Evolutionary conservation across 2,797 vertebrate genomes (phyloP).

Genomic region (Todus mexicanus): DNA sequence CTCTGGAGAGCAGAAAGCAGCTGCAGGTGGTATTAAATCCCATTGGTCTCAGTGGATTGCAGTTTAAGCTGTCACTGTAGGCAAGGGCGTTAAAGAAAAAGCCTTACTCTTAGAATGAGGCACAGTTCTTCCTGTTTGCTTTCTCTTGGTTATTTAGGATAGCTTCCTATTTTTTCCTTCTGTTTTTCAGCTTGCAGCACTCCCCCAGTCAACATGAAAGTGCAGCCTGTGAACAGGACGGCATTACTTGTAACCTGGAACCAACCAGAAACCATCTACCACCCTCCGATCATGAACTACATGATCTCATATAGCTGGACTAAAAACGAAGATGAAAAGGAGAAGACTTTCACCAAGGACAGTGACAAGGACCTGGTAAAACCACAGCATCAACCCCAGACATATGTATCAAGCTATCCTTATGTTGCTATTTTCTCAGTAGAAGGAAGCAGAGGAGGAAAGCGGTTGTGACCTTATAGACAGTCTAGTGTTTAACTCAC

Average conservation of each 20-base stretch:
- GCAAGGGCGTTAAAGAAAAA: constrained; percentile 26
- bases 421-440: background rate
- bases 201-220: constrained; percentile 94
- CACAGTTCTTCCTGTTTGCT: background rate
- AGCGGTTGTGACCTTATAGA: background rate
- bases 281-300: constrained; percentile 94
- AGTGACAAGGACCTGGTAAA: constrained; percentile 93
- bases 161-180: background rate
- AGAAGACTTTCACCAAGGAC: constrained; percentile 91
- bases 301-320: constrained; percentile 97
- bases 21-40: constrained; percentile 58
- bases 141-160: background rate
- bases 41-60: constrained; percentile 44
- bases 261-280: constrained; percentile 87
- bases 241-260: constrained; percentile 92
- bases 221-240: constrained; percentile 89
- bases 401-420: constrained; percentile 4
- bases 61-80: constrained; percentile 20
- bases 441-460: background rate
- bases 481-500: background rate
- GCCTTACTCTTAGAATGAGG: background rate
- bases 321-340: constrained; percentile 92
- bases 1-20: constrained; percentile 33
- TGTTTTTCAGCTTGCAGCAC: constrained; percentile 88
- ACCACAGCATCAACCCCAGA: background rate